Evolutionary conservation across 2,888 invertebrate species (phyloP), one percentile per base, ranked within the genome.

Genomic region (Gisinianus flammeolus): DNA sequence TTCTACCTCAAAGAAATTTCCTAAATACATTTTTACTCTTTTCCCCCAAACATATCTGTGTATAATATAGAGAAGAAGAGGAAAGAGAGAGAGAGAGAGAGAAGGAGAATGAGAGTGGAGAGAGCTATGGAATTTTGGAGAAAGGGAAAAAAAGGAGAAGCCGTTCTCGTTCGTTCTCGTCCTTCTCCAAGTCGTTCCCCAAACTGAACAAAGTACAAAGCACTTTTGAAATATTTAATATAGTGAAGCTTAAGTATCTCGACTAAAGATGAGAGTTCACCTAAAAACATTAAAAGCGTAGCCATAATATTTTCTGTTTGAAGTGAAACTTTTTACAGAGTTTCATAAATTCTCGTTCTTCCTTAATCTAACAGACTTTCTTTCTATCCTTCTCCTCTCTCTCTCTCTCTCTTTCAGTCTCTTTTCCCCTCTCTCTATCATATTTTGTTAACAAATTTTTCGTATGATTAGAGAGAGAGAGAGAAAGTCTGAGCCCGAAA

Each of bases 1-100:
- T 67, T 67, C 67, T n/a, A 67, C 33, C 30, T 67, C 31, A 67
- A 33, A 67, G 44, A 44, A 44, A 44, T 44, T 44, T 44, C 44
- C 6, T 16, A 44, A 44, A 44, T 44, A 44, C 44, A 44, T 44
- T 44, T 44, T 44, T 6, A 1, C 44, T 44, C 44, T 31, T 67
- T 67, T 22, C n/a, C 67, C n/a, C n/a, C 28, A 6, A 4, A 19
- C 28, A 22, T 19, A 19, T 64, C 30, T 64, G 26, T 64, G 19
- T 26, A 26, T 26, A n/a, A 44, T 16, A 44, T 44, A 44, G 44
- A 44, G 16, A 44, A 35, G 12, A 5, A 35, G 35, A 35, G 35
- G n/a, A 35, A 5, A 8, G 35, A 35, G 35, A 35, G 35, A 35
- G 35, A 35, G 44, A 44, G 44, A 44, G 35, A 35, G 12, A 35